Base-by-base conservation (phyloP, 2,888 invertebrate species). In the Diabrotica balteata region DNA sequence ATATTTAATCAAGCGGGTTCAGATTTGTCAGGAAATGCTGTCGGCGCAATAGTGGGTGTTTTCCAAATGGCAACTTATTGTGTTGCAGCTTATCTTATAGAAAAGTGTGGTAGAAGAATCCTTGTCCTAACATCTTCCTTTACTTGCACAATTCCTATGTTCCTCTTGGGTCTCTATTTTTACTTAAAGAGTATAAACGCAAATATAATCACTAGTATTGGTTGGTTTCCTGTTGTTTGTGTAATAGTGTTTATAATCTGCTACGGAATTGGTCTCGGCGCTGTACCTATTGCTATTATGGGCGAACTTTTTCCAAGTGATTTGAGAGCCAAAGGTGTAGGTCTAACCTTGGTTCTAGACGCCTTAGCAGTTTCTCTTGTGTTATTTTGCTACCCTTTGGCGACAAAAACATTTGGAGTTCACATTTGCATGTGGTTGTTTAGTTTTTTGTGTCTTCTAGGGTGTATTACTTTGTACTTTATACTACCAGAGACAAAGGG, bases 271-370 rank as follows among this genome's bases (percentile, higher is more conserved):
- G 88, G 89, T 0, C 88, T 91, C 63, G 93, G 95, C 2, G 91
- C 93, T 0, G 80, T 93, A 49, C 91, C 93, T 0, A 93, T 93
- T 93, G 90, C 93, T 0, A 89, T 94, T 45, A 88, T 93, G 86
- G 90, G 92, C 0, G 94, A 94, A 81, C 87, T 94, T 83, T 90
- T 95, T 81, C 90, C 95, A 42, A 85, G 90, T 0, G 90, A 92
- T 73, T 90, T 93, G 2, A 92, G 93, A 82, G 88, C 91, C 0
- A 85, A 88, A 32, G 92, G 92, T 0, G 55, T 73, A 2, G 70
- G 73, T 1, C 43, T 69, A 5, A 59, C 65, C 2, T 63, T 71
- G 8, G 52, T 68, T 8, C 22, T 61, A 43, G 67, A 67, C 32
- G 61, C 63, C 8, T n/a, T 71, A n/a, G 54, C 66, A n/a, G 62